Percentiles rank a stretch among this genome's conserved stretches.
Conservation (phyloP, 2,888 invertebrate species). For the Caenorhabditis panamensis region DNA sequence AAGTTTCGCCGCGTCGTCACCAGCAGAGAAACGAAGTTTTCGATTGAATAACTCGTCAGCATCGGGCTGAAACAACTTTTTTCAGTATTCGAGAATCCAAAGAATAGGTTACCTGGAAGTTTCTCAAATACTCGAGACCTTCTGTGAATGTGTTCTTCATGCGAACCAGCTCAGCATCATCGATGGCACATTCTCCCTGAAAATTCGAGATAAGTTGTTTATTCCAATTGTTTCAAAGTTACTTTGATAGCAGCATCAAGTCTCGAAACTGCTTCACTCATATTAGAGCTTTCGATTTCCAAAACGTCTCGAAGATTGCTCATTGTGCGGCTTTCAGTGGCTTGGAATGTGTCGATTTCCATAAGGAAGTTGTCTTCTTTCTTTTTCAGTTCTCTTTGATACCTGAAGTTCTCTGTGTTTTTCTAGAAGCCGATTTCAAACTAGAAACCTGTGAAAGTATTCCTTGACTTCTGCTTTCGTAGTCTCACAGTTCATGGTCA, state of each 20-base stretch:
- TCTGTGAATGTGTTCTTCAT: conserved; percentile 96
- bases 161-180: conserved; percentile 92
- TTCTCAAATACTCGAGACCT: conserved; percentile 93
- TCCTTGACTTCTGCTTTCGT: conserved; percentile 96
- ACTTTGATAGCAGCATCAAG: conserved; percentile 86
- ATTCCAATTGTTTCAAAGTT: too few species aligned
- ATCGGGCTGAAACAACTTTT: conserved; percentile 85
- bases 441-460: conserved; percentile 79
- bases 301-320: conserved; percentile 86
- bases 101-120: conserved; percentile 88
- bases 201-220: background rate
- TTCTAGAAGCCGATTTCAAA: too few species aligned
- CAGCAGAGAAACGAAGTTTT: conserved; percentile 86
- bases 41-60: conserved; percentile 82
- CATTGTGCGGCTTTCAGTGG: conserved; percentile 87
- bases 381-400: conserved; percentile 82
- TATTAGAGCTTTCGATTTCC: conserved; percentile 94
- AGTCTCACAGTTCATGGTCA: conserved; percentile 92
- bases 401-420: too few species aligned
- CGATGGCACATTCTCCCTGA: conserved; percentile 81
- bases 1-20: conserved; percentile 89
- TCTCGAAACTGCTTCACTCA: conserved; percentile 95
- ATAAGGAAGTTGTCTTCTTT: conserved; percentile 85
- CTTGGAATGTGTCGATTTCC: conserved; percentile 90
- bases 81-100: background rate